A percentile compares a stretch with the other conserved stretches of the same genome.
Evolutionary conservation across 92 coral and sea anemone genomes (phyloP).

Genomic region (Siderastrea siderea): DNA sequence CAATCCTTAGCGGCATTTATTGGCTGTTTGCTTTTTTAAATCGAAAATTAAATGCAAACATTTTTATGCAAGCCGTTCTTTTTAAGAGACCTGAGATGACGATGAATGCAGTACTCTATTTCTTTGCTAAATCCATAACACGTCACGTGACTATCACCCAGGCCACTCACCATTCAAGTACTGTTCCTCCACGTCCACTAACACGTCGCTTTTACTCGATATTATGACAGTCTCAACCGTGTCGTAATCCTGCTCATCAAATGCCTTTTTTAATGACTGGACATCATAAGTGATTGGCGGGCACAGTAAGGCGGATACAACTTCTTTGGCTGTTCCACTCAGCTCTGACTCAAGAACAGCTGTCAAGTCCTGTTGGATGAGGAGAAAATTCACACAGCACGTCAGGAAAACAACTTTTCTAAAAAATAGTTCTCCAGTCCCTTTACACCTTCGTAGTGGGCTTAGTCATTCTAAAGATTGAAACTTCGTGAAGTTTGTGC

Average conservation of each 20-base stretch:
- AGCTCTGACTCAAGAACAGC: conserved; percentile 71
- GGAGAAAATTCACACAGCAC: background rate
- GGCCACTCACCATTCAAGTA: conserved; percentile 67
- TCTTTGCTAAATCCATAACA: too few relatives aligned
- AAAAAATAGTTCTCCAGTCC: background rate
- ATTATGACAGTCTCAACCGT: conserved; percentile 73
- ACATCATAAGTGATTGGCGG: conserved; percentile 76
- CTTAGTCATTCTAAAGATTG: too few relatives aligned
- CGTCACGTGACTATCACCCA: background rate
- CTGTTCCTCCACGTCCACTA: conserved; percentile 67
- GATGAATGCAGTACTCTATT: too few relatives aligned
- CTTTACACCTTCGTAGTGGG: too few relatives aligned
- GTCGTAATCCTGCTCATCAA: conserved; percentile 66
- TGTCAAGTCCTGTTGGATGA: conserved; percentile 64
- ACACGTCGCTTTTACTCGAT: conserved; percentile 65
- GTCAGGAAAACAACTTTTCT: background rate
- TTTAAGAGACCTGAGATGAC: too few relatives aligned
- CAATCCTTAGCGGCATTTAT: too few relatives aligned
- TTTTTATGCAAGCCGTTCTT: too few relatives aligned
- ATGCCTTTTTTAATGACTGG: conserved; percentile 71
- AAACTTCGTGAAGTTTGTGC: too few relatives aligned
- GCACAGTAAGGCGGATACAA: conserved; percentile 69
- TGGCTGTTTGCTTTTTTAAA: too few relatives aligned
- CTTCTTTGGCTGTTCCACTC: conserved; percentile 65
- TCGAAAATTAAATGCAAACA: too few relatives aligned